Evolutionary conservation across 2,888 invertebrate genomes (phyloP), one percentile per base, ranked within the genome.

Genomic region (Dicyrtomina minuta): DNA sequence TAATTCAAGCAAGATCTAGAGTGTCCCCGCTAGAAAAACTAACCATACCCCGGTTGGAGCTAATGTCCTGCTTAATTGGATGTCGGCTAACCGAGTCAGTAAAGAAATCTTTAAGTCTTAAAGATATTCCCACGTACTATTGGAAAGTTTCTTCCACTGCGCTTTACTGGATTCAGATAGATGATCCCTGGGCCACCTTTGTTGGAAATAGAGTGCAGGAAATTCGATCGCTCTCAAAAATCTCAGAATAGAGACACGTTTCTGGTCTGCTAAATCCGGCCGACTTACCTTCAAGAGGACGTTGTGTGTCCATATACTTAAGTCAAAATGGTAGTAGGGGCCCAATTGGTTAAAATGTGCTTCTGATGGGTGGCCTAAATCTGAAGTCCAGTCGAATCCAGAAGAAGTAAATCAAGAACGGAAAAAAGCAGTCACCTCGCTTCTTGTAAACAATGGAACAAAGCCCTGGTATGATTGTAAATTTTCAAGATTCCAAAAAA

Each of bases 1-100:
- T 80, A 26, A n/a, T 79, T 8, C 69, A 70, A n/a, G 79, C 79
- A 6, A 79, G 79, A 68, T 27, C 78, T 22, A 75, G 80, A 74
- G 76, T 80, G 17, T 75, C 79, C 22, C 79, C 79, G 0, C 12
- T 75, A 6, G 76, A 78, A 39, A 44, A 44, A 39, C n/a, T 51
- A 4, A 71, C 73, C 8, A 77, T 77, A 13, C 72, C 74, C 1
- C 22, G 77, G n/a, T 27, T 74, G 27, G 76, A 77, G 55, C 44
- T 77, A 10, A 15, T 77, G 13, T 70, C 70, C 1, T 74, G 71
- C 39, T 26, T 67, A 2, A 77, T 79, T 26, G 74, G 68, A 22
- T 58, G 59, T 15, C 26, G 72, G 43, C 62, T 74, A 46, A 26
- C 49, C 1, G 26, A 13, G 6, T 15, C 55, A 15, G 70, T 70